Percentiles rank a stretch among this genome's conserved stretches.
Evolutionary conservation across 2,888 invertebrate species (phyloP).

Genomic region (Oligia strigilis): DNA sequence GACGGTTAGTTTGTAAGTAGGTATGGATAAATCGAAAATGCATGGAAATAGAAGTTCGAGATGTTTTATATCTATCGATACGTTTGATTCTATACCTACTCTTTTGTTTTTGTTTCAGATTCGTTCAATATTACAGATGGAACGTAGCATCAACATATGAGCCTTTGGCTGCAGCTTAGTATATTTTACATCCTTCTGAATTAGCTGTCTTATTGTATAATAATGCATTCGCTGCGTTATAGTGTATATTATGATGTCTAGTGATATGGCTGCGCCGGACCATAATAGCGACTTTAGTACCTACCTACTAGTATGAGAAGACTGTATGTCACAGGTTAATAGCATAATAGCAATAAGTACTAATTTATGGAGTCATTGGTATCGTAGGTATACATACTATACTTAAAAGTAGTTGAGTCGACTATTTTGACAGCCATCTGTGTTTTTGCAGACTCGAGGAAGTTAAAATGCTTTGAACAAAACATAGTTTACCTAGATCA

Average conservation of each 20-base stretch:
- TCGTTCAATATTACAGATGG: constrained; percentile 79
- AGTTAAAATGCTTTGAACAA: background rate
- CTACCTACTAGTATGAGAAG: background rate
- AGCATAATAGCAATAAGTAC: background rate
- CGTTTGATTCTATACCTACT: background rate
- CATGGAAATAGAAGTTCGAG: background rate
- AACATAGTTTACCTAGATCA: constrained; percentile 14
- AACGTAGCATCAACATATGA: constrained; percentile 72
- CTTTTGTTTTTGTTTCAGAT: constrained; percentile 73
- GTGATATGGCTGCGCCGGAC: background rate
- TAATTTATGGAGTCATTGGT: background rate
- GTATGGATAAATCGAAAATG: background rate
- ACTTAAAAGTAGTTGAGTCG: background rate
- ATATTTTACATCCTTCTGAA: background rate
- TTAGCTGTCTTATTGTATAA: background rate
- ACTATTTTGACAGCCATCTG: background rate
- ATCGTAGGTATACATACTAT: background rate
- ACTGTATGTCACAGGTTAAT: constrained; percentile 18
- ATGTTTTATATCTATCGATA: background rate
- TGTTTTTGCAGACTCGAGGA: constrained; percentile 1
- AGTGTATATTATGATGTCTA: background rate
- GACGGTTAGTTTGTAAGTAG: background rate
- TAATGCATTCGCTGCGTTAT: background rate
- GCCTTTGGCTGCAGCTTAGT: constrained; percentile 39
- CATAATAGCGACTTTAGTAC: background rate